A percentile compares a stretch with the other conserved stretches of the same genome.
phyloP scores from a whole-genome alignment of 2,113 vertebrate genomes.

The Nothocercus julius region DNA sequence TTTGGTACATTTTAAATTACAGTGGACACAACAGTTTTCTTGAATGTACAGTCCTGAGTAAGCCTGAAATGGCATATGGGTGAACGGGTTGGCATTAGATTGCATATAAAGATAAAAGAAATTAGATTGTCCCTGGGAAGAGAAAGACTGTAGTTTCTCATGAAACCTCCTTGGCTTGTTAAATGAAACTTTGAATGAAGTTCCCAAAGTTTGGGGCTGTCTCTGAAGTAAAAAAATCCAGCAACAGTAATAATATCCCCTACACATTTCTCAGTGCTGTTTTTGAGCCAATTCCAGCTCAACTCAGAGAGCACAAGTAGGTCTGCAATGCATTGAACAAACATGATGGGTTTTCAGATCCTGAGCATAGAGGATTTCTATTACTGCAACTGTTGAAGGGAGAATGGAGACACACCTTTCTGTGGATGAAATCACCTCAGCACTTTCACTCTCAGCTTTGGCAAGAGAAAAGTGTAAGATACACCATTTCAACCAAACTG shows the following conservation, averaged over 20 bases:
- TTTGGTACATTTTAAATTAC: neutral
- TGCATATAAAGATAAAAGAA: neutral
- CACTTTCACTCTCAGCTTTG: conserved; percentile 44
- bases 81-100: neutral
- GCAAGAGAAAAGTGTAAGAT: neutral
- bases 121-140: neutral
- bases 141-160: neutral
- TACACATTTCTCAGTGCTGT: neutral
- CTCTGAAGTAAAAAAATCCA: neutral
- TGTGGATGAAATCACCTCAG: conserved; percentile 63
- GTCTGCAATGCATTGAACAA: neutral
- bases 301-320: rapidly evolving
- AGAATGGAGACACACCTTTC: conserved; percentile 21
- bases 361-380: neutral
- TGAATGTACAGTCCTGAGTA: neutral
- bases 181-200: neutral
- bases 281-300: neutral
- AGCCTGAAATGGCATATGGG: neutral
- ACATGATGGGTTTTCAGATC: neutral
- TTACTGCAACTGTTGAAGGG: conserved; percentile 62
- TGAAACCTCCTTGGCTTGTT: neutral
- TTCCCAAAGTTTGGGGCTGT: neutral
- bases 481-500: conserved; percentile 8
- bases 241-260: neutral
- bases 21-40: neutral